A percentile compares a stretch with the other conserved stretches of the same genome.
phyloP scores from a whole-genome alignment of 2,797 vertebrate genomes.

The Oryzias sinensis region DNA sequence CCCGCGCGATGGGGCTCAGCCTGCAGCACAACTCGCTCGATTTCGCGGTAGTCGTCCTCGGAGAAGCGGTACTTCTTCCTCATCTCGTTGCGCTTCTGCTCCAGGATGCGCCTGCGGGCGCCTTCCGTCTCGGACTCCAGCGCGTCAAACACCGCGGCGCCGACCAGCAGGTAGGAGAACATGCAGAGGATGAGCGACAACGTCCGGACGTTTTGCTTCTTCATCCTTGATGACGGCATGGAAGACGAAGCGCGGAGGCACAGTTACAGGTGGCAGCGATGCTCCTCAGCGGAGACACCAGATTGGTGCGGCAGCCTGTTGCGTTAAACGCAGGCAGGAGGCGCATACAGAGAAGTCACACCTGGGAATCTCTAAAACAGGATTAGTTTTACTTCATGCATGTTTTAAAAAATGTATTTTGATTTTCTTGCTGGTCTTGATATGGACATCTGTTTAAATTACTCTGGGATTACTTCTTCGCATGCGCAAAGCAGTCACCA shows the following conservation, averaged over 20 bases:
- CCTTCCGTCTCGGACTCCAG: conserved; percentile 91
- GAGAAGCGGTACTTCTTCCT: conserved; percentile 90
- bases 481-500: conserved; percentile 59
- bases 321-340: conserved; percentile 30
- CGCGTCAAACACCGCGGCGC: conserved; percentile 92
- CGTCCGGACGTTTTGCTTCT: conserved; percentile 89
- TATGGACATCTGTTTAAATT: conserved; percentile 40
- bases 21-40: conserved; percentile 89
- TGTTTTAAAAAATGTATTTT: conserved; percentile 6
- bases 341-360: not conserved
- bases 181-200: conserved; percentile 89
- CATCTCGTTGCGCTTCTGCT: conserved; percentile 87
- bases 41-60: conserved; percentile 87
- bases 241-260: conserved; percentile 26
- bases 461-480: conserved; percentile 40
- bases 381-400: conserved; percentile 2
- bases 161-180: conserved; percentile 90
- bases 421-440: conserved; percentile 26
- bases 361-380: not conserved
- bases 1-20: conserved; percentile 90
- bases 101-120: conserved; percentile 81
- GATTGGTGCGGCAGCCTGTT: conserved; percentile 56
- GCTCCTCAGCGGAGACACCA: conserved; percentile 37
- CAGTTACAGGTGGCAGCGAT: conserved; percentile 54
- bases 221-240: conserved; percentile 75